These are phyloP conservation scores for Spongilla lacustris DNA, from an alignment of 37 sponge, comb jelly and placozoan species.

Conservation along the genomic window DNA sequence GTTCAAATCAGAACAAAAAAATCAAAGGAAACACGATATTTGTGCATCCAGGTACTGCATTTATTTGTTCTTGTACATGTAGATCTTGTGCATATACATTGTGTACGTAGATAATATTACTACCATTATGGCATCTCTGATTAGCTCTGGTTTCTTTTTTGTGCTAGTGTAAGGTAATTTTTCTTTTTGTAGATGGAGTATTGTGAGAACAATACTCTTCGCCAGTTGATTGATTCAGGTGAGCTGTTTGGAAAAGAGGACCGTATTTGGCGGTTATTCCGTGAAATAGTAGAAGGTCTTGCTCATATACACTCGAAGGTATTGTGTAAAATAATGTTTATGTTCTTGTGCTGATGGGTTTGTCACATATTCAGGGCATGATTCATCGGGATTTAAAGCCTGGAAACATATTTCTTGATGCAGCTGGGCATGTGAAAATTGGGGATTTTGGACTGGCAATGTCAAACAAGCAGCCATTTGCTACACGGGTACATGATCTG, in stretches of 20 bases:
- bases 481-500: no score
- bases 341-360: not conserved
- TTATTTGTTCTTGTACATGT: no score
- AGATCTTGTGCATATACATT: no score
- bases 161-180: not conserved
- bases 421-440: slow-evolving; percentile 88
- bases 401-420: slow-evolving; percentile 94
- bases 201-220: slow-evolving; percentile 92
- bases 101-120: no score
- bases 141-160: no score
- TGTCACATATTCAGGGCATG: slow-evolving; percentile 58
- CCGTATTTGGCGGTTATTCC: slow-evolving; percentile 75
- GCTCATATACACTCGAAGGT: slow-evolving; percentile 93
- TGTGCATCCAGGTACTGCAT: not conserved
- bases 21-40: not conserved
- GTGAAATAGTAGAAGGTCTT: slow-evolving; percentile 94
- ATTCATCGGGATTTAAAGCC: slow-evolving; percentile 97
- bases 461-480: slow-evolving; percentile 46
- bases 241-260: slow-evolving; percentile 61
- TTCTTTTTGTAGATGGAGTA: slow-evolving; percentile 90
- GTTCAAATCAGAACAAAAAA: not conserved
- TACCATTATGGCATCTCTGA: no score
- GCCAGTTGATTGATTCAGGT: slow-evolving; percentile 81
- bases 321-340: not conserved
- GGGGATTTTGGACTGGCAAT: slow-evolving; percentile 99